These are phyloP conservation scores for Papio anubis DNA, from an alignment of 2,113 vertebrate species.

Conservation along the genomic window DNA sequence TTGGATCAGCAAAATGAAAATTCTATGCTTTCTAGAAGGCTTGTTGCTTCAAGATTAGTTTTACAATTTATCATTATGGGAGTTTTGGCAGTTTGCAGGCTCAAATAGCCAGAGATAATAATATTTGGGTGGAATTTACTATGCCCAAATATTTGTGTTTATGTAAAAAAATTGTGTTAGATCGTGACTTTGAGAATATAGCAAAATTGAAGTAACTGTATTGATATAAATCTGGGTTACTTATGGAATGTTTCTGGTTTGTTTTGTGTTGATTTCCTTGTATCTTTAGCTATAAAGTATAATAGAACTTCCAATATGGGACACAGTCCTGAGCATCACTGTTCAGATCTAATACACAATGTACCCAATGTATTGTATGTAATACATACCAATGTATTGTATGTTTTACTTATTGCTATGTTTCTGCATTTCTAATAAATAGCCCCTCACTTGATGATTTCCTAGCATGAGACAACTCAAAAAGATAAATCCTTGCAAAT, in stretches of 20 bases:
- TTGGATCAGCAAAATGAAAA: background rate
- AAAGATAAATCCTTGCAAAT: background rate
- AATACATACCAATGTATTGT: too few relatives aligned
- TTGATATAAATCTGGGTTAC: background rate
- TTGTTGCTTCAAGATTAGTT: constrained; percentile 4
- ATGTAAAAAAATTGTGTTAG: background rate
- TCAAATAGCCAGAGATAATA: background rate
- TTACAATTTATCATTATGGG: background rate
- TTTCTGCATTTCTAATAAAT: background rate
- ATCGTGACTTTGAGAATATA: background rate
- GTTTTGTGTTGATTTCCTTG: background rate
- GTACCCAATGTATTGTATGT: background rate
- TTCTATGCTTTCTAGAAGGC: background rate
- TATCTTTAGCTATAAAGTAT: background rate
- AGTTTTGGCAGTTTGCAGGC: background rate
- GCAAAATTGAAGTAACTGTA: background rate
- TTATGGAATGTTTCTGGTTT: background rate
- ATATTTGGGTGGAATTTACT: background rate
- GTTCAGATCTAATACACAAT: background rate
- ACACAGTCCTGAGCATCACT: too few relatives aligned
- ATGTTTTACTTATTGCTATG: background rate
- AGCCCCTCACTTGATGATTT: background rate
- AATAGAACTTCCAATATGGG: background rate
- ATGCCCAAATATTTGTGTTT: background rate
- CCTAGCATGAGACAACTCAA: background rate